Base-by-base conservation (phyloP, 2,888 invertebrate species). In the Drosophila robusta region DNA sequence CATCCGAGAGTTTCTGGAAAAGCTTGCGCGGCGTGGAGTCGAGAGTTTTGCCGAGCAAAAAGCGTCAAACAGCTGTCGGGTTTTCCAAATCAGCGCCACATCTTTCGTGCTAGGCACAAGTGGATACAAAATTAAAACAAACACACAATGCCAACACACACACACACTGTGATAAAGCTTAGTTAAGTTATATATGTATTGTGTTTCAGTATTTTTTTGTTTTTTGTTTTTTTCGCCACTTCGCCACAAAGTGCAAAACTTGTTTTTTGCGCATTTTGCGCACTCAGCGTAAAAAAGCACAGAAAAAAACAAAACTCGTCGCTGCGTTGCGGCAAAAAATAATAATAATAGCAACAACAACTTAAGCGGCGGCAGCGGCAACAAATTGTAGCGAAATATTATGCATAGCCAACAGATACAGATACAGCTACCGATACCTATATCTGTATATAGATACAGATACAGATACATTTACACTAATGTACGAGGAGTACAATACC, bases 251-350 rank as follows among this genome's bases (percentile, higher is more conserved):
- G 85, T 80, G 86, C 83, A 83, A 83, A 83, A 83, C 83, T 86
- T 76, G 84, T 87, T 85, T 84, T 84, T 81, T 81, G 80, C 87
- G 81, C 87, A 84, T 87, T 87, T 87, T 84, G 84, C 82, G 87
- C 85, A 82, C 85, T 82, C 78, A 81, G 80, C 85, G 85, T 81
- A 70, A 87, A 87, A 75, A 66, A 66, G 36, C 55, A 67, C 54
- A 63, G 49, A 68, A 62, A 70, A 75, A 64, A 77, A 81, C 61
- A 69, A 76, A 74, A 77, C 71, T 69, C 75, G 78, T 78, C 72
- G 72, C 67, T 70, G 46, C 47, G 44, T 63, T 74, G 70, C 66
- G 54, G 69, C 79, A 64, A 57, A 70, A 68, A 64, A 42, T 41
- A 69, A 70, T 41, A 69, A 70, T 16, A 44, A 56, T 22, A 68